Evolutionary conservation across 2,888 invertebrate species (phyloP).

Genomic region (Listrodromus nycthemerus): DNA sequence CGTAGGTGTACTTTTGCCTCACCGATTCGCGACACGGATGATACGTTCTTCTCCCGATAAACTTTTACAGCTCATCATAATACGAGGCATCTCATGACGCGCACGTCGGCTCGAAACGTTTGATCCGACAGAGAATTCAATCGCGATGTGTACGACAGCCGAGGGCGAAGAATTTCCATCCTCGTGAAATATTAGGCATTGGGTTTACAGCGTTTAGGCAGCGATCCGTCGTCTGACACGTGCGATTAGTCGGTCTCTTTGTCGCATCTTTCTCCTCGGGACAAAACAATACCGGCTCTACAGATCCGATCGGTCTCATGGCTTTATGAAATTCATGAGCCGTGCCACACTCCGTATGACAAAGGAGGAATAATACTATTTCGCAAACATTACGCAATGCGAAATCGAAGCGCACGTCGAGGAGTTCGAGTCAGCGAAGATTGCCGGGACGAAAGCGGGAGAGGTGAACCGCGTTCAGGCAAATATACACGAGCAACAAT

Average conservation of each 20-base stretch:
- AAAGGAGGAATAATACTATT: slow-evolving; percentile 43
- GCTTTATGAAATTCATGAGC: slow-evolving; percentile 43
- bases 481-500: slow-evolving; percentile 61
- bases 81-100: background rate
- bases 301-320: slow-evolving; percentile 16
- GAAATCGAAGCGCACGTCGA: slow-evolving; percentile 45
- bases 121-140: background rate
- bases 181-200: background rate
- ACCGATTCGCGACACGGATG: background rate
- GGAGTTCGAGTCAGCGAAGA: slow-evolving; percentile 26
- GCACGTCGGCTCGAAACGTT: background rate
- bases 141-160: background rate
- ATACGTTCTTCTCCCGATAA: background rate
- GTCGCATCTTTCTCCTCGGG: slow-evolving; percentile 17
- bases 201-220: background rate
- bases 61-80: background rate
- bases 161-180: background rate
- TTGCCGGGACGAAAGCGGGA: slow-evolving; percentile 8
- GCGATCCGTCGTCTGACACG: slow-evolving; percentile 14
- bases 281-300: slow-evolving; percentile 36
- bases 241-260: slow-evolving; percentile 42
- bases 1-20: too few species aligned
- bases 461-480: slow-evolving; percentile 9
- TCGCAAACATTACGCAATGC: slow-evolving; percentile 53
- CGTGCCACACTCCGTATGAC: background rate